Conservation (phyloP, 2,113 vertebrate species). For the Misgurnus anguillicaudatus region DNA sequence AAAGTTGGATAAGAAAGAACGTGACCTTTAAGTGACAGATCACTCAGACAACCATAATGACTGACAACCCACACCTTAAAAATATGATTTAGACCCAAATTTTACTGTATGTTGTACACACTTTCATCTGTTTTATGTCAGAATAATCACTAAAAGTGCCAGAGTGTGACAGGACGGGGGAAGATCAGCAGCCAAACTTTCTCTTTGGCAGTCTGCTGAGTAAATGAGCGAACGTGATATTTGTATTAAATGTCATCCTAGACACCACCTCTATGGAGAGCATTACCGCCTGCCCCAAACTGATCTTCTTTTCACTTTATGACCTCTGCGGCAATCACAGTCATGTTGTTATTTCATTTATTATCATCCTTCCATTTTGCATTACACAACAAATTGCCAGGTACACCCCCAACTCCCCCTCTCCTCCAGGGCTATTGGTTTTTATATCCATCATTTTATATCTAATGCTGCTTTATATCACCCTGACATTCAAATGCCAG, state of each 20-base stretch:
- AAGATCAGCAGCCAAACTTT: background rate
- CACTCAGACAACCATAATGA: too few relatives aligned
- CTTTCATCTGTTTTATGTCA: background rate
- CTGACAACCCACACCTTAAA: too few relatives aligned
- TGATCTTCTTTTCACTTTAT: conserved; percentile 30
- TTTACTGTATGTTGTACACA: background rate
- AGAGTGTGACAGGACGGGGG: background rate
- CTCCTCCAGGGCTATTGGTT: background rate
- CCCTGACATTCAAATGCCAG: conserved; percentile 35
- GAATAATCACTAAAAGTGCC: background rate
- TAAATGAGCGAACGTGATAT: conserved; percentile 27
- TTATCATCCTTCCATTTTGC: conserved; percentile 11
- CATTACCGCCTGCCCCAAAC: background rate
- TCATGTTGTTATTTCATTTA: background rate
- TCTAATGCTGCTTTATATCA: conserved; percentile 5
- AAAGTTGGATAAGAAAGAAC: too few relatives aligned
- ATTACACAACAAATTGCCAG: conserved; percentile 2
- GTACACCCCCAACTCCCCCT: background rate
- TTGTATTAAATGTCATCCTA: conserved; percentile 10
- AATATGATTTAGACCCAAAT: too few relatives aligned
- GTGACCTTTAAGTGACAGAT: too few relatives aligned
- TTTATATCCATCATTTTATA: conserved; percentile 3
- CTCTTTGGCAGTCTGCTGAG: background rate
- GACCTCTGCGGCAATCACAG: conserved; percentile 9
- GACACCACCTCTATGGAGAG: conserved; percentile 12